These are phyloP conservation scores for Entelurus aequoreus DNA, from an alignment of 2,113 vertebrate species.

Conservation along the genomic window DNA sequence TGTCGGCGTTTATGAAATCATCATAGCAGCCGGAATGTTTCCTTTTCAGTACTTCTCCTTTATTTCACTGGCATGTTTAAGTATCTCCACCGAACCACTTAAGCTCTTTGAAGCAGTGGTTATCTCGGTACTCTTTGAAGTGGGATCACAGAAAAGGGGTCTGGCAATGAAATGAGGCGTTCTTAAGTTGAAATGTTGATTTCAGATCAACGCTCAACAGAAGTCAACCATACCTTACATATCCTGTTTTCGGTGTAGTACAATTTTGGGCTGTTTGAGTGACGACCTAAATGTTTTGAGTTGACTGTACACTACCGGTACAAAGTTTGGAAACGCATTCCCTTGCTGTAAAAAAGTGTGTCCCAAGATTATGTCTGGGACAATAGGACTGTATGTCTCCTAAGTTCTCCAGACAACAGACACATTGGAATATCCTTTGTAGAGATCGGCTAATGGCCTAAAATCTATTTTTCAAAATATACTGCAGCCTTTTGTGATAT, in stretches of 20 bases:
- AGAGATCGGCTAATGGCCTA: too few species aligned
- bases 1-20: constrained; percentile 1
- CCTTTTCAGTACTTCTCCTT: constrained; percentile 16
- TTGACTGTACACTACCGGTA: too few species aligned
- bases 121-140: constrained; percentile 33
- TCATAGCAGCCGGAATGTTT: constrained; percentile 3
- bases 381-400: too few species aligned
- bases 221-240: constrained; percentile 26
- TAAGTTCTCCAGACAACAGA: too few species aligned
- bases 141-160: constrained; percentile 35
- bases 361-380: too few species aligned
- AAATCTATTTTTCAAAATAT: too few species aligned
- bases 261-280: constrained; percentile 3
- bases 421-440: too few species aligned
- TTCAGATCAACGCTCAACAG: constrained; percentile 27
- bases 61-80: constrained; percentile 40
- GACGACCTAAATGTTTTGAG: too few species aligned
- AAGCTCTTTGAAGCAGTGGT: constrained; percentile 29
- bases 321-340: too few species aligned
- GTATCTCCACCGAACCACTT: constrained; percentile 44
- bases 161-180: constrained; percentile 28
- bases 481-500: too few species aligned
- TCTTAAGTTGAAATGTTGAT: constrained; percentile 27
- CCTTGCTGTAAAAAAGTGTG: too few species aligned
- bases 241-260: constrained; percentile 12